Evolutionary conservation across 2,888 invertebrate genomes (phyloP).

Genomic region (Limnephilus lunatus): DNA sequence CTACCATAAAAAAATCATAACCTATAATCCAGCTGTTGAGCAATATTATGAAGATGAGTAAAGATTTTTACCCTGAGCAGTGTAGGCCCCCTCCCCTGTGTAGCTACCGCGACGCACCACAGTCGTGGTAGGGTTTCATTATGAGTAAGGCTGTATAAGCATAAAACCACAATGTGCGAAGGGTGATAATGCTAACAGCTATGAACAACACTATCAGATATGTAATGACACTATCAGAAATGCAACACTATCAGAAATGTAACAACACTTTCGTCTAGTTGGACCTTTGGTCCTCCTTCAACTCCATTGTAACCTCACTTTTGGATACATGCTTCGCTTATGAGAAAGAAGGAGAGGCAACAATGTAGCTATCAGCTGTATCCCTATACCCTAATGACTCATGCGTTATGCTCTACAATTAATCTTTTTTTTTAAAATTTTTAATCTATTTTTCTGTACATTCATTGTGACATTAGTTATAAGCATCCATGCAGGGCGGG

Average conservation of each 20-base stretch:
- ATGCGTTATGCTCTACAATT: too few relatives aligned
- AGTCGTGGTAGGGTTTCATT: too few relatives aligned
- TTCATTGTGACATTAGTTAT: not conserved
- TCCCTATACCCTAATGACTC: not conserved
- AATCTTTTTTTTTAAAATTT: not conserved
- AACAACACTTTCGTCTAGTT: not conserved
- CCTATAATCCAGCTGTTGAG: too few relatives aligned
- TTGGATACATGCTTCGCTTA: not conserved
- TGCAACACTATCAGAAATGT: not conserved
- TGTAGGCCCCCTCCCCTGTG: too few relatives aligned
- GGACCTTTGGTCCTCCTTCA: not conserved
- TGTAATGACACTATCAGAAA: not conserved
- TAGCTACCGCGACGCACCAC: too few relatives aligned
- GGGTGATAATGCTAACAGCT: not conserved
- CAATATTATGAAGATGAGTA: too few relatives aligned
- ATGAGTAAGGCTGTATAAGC: not conserved
- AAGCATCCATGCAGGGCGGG: not conserved
- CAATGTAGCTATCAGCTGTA: not conserved
- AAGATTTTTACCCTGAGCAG: too few relatives aligned
- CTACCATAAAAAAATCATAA: too few relatives aligned
- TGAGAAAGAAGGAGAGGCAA: not conserved
- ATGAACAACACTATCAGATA: not conserved
- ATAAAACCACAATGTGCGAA: not conserved
- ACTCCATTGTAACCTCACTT: not conserved
- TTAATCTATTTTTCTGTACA: not conserved